phyloP scores from a whole-genome alignment of 2,797 vertebrate genomes.

The Macropus fuliginosus region DNA sequence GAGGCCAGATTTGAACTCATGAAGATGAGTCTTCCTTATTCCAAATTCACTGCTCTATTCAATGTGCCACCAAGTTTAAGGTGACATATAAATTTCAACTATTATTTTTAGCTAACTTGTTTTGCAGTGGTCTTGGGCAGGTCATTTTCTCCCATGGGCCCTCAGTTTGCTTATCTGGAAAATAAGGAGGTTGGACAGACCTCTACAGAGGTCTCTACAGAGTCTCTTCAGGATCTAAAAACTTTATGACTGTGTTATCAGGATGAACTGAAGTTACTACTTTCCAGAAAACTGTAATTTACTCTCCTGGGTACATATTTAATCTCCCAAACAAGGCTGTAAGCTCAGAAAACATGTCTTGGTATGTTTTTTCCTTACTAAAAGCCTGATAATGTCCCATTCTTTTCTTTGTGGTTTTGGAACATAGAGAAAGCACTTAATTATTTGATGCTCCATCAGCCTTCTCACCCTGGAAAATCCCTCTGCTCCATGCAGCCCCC shows the following conservation, averaged over 20 bases:
- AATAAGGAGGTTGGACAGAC: not conserved
- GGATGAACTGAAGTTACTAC: fast-evolving
- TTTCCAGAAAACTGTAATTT: fast-evolving
- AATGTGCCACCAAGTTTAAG: not conserved
- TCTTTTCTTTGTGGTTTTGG: fast-evolving
- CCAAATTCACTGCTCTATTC: not conserved
- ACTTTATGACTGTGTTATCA: not conserved
- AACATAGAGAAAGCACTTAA: not conserved
- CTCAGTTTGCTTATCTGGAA: not conserved
- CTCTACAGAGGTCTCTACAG: not conserved
- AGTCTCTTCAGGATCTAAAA: not conserved
- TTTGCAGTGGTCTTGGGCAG: not conserved
- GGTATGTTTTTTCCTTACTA: not conserved
- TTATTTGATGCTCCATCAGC: not conserved
- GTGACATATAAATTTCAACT: not conserved
- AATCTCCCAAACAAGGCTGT: fast-evolving
- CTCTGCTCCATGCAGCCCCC: not conserved
- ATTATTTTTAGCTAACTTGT: not conserved
- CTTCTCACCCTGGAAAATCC: not conserved
- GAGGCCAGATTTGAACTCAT: not conserved
- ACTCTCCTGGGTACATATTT: fast-evolving
- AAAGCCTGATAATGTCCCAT: fast-evolving
- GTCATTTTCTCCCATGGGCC: conserved; percentile 25
- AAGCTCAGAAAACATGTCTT: fast-evolving
- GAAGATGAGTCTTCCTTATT: not conserved